Evolutionary conservation across 2,797 vertebrate genomes (phyloP).

Genomic region (Rhadinocentrus ornatus): DNA sequence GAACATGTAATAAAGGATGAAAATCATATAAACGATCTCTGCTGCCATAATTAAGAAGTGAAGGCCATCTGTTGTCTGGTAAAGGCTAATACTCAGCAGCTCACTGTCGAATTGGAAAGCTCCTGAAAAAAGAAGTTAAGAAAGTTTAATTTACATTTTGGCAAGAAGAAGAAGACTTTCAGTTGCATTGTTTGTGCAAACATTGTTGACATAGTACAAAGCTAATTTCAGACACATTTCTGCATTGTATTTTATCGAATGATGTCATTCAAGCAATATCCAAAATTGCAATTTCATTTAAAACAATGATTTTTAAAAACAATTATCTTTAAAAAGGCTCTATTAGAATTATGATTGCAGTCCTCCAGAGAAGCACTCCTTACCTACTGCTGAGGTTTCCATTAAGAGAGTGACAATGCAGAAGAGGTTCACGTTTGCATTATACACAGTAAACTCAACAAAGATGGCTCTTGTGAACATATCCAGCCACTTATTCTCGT

Average conservation of each 20-base stretch:
- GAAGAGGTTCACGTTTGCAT: slow-evolving; percentile 94
- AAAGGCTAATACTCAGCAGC: slow-evolving; percentile 86
- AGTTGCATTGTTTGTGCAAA: not conserved
- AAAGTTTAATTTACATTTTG: not conserved
- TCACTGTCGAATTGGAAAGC: slow-evolving; percentile 84
- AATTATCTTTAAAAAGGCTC: no score
- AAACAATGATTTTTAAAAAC: no score
- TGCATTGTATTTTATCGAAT: not conserved
- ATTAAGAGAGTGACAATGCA: slow-evolving; percentile 88
- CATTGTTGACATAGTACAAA: no score
- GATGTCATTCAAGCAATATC: not conserved
- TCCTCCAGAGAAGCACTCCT: slow-evolving; percentile 42
- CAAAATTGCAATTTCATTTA: not conserved
- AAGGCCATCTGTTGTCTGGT: slow-evolving; percentile 84
- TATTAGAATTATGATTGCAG: not conserved
- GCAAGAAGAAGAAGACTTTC: not conserved
- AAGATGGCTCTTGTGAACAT: slow-evolving; percentile 88
- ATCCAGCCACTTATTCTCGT: slow-evolving; percentile 88
- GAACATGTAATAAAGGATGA: slow-evolving; percentile 92
- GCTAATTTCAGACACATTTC: not conserved
- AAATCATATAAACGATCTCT: slow-evolving; percentile 89
- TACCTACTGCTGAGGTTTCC: slow-evolving; percentile 89
- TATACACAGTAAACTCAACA: slow-evolving; percentile 94
- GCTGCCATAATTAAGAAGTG: slow-evolving; percentile 87
- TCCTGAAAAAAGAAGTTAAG: slow-evolving; percentile 72